phyloP scores from a whole-genome alignment of 2,113 vertebrate species.

The Psittacula cyanocephala region DNA sequence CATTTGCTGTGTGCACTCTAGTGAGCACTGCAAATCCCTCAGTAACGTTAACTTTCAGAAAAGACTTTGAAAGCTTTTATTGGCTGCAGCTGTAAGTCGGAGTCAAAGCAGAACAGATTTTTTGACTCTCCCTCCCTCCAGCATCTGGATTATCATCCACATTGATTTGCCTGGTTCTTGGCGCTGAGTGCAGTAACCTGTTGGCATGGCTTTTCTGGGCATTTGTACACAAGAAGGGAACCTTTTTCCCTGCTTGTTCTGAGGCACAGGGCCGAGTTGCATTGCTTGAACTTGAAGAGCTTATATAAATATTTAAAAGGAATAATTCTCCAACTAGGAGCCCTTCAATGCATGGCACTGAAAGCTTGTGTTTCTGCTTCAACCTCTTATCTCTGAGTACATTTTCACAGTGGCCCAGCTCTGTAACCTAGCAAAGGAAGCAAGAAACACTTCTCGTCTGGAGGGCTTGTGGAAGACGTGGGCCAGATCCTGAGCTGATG shows the following conservation, averaged over 20 bases:
- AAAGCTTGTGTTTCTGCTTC: neutral
- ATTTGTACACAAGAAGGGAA: neutral
- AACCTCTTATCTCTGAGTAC: neutral
- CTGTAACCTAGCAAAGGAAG: neutral
- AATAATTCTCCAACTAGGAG: neutral
- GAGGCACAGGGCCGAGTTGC: neutral
- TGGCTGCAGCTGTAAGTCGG: conserved; percentile 44
- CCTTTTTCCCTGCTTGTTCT: neutral
- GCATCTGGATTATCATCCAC: neutral
- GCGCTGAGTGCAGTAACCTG: neutral
- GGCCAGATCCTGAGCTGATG: neutral
- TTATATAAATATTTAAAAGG: neutral
- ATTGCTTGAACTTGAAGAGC: neutral
- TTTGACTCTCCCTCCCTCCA: neutral
- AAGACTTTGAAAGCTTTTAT: conserved; percentile 55
- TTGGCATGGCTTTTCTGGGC: neutral
- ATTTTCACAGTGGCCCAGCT: neutral
- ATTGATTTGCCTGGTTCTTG: neutral
- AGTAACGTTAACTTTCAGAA: conserved; percentile 23
- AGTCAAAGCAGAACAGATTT: conserved; percentile 19
- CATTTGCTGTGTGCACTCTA: neutral
- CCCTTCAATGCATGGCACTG: neutral
- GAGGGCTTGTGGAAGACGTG: neutral
- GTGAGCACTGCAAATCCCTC: neutral
- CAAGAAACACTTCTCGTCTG: neutral